Base-by-base conservation (phyloP, 2,113 vertebrate genomes). In the Laterallus jamaicensis region DNA sequence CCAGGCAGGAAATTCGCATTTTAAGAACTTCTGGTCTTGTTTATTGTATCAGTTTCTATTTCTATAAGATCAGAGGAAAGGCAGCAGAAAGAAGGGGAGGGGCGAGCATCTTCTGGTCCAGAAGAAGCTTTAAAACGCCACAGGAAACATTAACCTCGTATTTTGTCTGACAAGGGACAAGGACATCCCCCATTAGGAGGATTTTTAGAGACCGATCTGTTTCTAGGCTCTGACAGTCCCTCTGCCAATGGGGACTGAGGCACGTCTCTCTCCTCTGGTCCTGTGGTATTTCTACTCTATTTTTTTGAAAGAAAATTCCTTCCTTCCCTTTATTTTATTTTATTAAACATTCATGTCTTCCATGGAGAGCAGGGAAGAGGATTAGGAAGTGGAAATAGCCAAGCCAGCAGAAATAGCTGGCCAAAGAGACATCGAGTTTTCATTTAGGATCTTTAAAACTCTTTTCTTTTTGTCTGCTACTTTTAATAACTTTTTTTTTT, bases 1-100 rank as follows among this genome's bases (percentile, higher is more conserved):
- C 81, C 31, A 6, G 97, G 97, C 97, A 97, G 98, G 97, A 98
- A 98, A 87, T 77, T 77, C 10, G 0, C 71, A 87, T 92, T 74
- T 93, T 91, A 96, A 97, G 96, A 94, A 95, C 92, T 97, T 96
- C 97, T 95, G 96, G 96, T 93, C 96, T 95, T 90, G 60, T 93
- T 96, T 91, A 97, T 97, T 98, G 97, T 96, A 96, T 52, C 5
- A 16, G 85, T 32, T 81, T 80, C 96, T 98, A 97, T 97, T 98
- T 97, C 98, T 94, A 98, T 90, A 95, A 93, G 92, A 92, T 74
- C 80, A 92, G 96, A 97, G 97, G 97, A 98, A 98, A 97, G 64
- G 60, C 50, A 87, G 76, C 25, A 83, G 75, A 87, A 88, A 64
- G 31, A 2, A 10, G 40, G 29, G 52, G 58, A 54, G 40, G 86